Conservation (phyloP, 1,140 invertebrate species). For the Zaprionus tsacasi region DNA sequence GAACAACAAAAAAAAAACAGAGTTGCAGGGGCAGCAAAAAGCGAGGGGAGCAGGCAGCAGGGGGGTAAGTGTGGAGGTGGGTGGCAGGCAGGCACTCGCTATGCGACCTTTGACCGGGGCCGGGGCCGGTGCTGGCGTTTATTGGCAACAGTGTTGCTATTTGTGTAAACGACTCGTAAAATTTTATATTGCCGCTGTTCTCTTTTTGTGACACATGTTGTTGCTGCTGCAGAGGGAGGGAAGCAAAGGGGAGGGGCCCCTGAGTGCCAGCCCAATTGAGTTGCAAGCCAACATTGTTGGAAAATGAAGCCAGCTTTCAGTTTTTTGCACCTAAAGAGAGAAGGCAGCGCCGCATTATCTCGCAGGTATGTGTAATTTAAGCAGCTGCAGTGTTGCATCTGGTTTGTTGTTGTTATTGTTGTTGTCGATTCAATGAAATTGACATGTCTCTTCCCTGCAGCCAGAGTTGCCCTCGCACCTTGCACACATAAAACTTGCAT, state of each 20-base stretch:
- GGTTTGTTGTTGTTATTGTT: constrained; percentile 61
- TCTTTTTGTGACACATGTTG: constrained; percentile 47
- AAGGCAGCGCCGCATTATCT: constrained; percentile 30
- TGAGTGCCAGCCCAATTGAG: constrained; percentile 38
- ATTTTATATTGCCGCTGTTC: constrained; percentile 73
- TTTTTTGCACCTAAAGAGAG: constrained; percentile 27
- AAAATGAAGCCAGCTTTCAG: constrained; percentile 32
- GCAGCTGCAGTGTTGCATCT: constrained; percentile 31
- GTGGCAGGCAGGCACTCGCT: neutral
- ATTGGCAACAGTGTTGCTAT: constrained; percentile 82
- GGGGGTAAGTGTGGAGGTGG: neutral
- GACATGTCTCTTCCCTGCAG: constrained; percentile 57
- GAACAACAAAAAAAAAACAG: constrained; percentile 29
- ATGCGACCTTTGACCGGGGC: constrained; percentile 41
- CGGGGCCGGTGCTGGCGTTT: constrained; percentile 47
- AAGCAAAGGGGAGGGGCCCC: neutral
- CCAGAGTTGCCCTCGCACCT: neutral
- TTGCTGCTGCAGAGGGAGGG: neutral
- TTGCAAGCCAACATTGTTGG: constrained; percentile 50
- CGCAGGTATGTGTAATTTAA: constrained; percentile 28
- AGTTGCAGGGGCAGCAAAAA: neutral
- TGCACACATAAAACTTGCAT: constrained; percentile 60
- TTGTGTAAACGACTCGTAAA: constrained; percentile 82
- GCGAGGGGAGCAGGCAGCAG: neutral
- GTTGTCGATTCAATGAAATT: constrained; percentile 62